Percentiles rank a stretch among this genome's conserved stretches.
These are phyloP conservation scores for Parazoanthus atlanticus DNA, from an alignment of 92 coral and sea anemone genomes.

Conservation along the genomic window DNA sequence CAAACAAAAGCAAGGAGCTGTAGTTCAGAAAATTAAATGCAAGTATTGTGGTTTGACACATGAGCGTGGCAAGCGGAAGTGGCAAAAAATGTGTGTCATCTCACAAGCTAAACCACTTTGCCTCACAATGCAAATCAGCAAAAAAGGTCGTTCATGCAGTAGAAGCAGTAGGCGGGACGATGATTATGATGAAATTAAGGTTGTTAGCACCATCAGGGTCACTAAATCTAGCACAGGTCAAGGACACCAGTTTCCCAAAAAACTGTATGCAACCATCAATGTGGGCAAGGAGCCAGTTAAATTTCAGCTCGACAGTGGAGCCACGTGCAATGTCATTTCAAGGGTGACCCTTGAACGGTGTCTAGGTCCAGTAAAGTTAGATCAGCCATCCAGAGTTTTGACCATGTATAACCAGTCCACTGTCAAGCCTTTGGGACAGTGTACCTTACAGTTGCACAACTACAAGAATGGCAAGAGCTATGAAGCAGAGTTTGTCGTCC, in stretches of 20 bases:
- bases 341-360: slow-evolving; percentile 40
- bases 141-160: background rate
- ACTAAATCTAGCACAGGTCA: background rate
- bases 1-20: background rate
- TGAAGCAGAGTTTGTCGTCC: slow-evolving; percentile 50
- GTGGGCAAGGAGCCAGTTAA: slow-evolving; percentile 50
- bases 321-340: slow-evolving; percentile 46
- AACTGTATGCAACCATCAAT: slow-evolving; percentile 26
- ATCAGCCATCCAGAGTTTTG: slow-evolving; percentile 6
- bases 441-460: background rate
- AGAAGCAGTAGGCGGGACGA: background rate
- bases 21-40: background rate
- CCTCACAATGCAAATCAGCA: background rate
- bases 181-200: background rate
- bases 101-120: background rate
- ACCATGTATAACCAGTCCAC: background rate
- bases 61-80: slow-evolving; percentile 13
- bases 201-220: background rate
- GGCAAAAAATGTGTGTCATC: background rate
- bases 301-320: slow-evolving; percentile 57
- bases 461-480: slow-evolving; percentile 51
- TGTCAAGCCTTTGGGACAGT: no score
- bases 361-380: slow-evolving; percentile 38
- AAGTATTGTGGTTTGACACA: slow-evolving; percentile 9
- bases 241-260: slow-evolving; percentile 39